Percentiles rank a stretch among this genome's conserved stretches.
Evolutionary conservation across 2,113 vertebrate genomes (phyloP).

Genomic region (Terrapene triunguis): DNA sequence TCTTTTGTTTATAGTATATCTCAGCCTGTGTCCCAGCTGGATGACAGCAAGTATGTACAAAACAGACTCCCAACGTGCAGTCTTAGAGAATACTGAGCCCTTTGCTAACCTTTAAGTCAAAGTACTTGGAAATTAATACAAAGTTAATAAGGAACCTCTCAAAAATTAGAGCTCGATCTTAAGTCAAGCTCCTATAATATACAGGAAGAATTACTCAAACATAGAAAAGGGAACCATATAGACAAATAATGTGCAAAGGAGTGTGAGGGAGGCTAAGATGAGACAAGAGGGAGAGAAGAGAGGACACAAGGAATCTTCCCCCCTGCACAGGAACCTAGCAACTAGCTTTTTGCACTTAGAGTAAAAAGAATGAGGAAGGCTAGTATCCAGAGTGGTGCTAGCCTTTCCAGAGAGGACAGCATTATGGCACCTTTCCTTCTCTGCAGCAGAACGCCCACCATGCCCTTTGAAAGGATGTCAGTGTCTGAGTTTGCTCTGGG

Average conservation of each 20-base stretch:
- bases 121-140: not conserved
- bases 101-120: not conserved
- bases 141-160: not conserved
- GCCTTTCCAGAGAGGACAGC: not conserved
- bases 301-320: too few relatives aligned
- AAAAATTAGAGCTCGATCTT: not conserved
- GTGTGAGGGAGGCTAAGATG: not conserved
- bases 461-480: too few relatives aligned
- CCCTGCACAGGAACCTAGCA: not conserved
- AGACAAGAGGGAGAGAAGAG: not conserved
- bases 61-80: not conserved
- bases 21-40: not conserved
- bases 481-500: not conserved
- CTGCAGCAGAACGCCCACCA: too few relatives aligned
- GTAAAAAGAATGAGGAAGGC: not conserved
- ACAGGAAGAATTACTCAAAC: not conserved
- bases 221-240: not conserved
- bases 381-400: not conserved
- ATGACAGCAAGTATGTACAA: not conserved
- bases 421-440: not conserved
- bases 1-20: not conserved
- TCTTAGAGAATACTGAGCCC: not conserved
- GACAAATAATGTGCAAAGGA: accelerated
- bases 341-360: not conserved
- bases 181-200: not conserved